Base-by-base conservation (phyloP, 2,888 invertebrate genomes). In the Cerceris ruficornis region DNA sequence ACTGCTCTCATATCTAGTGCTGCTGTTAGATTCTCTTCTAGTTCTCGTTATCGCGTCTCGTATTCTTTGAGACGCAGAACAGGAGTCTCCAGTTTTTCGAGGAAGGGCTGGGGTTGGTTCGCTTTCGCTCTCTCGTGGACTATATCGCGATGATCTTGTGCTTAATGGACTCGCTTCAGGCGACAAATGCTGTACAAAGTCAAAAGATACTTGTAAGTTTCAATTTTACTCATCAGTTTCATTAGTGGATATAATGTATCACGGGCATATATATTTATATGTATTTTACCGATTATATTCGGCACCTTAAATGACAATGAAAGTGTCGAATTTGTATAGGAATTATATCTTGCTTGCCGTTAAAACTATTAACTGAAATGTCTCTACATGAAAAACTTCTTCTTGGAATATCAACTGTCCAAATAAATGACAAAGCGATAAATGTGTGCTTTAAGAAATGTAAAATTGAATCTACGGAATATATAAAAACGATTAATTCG, bases 141-240 rank as follows among this genome's bases (percentile, higher is more conserved):
- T 92, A 81, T 92, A 92, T 58, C 90, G 88, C 7, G 92, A 92
- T 0, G 92, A 92, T 70, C 92, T 88, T 5, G 92, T 92, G 65
- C 92, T 92, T 71, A 92, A 65, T 43, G 92, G 92, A 84, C 92
- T 92, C 11, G 91, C 92, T 80, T 92, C 92, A 7, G 92, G 92
- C 11, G 92, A 92, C 52, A 92, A 81, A 77, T 92, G 92, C 92
- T 92, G 77, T 41, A 82, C 86, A 70, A 8, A 65, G 64, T 69
- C 43, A 4, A 13, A 4, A 55, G 8, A 55, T 13, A 4, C 17
- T 55, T 2, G 2, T 13, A 0, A 14, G 46, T 50, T 13, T 46
- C 1, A 46, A 8, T 8, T 11, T 8, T 11, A 46, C 11, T 11
- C 11, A 8, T 46, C 46, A 11, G 8, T 46, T 11, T 46, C 46